These are phyloP conservation scores for Caenorhabditis drosophilae DNA, from an alignment of 2,888 invertebrate species.

Conservation along the genomic window DNA sequence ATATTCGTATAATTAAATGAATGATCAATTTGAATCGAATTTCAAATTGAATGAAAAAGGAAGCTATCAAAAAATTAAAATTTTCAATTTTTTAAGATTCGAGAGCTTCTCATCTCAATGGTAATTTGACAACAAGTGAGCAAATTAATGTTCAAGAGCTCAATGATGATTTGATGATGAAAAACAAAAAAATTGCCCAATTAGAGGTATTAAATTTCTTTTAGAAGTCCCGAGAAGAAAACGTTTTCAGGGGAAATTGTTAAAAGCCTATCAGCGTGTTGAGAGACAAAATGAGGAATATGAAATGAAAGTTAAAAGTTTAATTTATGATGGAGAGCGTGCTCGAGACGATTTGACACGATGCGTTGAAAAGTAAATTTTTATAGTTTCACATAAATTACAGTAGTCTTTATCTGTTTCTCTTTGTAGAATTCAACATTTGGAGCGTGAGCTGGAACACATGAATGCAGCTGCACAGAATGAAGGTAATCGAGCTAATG, in stretches of 20 bases:
- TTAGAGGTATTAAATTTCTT: conserved; percentile 7
- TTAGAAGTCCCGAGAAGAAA: background rate
- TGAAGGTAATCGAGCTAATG: conserved; percentile 15
- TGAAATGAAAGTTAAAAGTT: conserved; percentile 18
- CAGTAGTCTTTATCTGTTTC: background rate
- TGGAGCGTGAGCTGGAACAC: conserved; percentile 23
- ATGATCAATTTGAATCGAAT: no score
- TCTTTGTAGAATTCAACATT: conserved; percentile 8
- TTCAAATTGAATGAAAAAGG: background rate
- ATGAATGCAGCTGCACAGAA: conserved; percentile 12
- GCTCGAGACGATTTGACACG: conserved; percentile 24
- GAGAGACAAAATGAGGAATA: conserved; percentile 31
- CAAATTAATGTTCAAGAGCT: conserved; percentile 27
- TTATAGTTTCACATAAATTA: no score
- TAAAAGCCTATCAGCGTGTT: conserved; percentile 33
- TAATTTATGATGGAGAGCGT: conserved; percentile 26
- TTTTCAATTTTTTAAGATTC: conserved; percentile 31
- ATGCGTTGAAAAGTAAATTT: conserved; percentile 15
- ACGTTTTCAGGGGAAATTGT: conserved; percentile 15
- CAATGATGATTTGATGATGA: conserved; percentile 22
- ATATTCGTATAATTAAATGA: no score
- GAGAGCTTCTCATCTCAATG: conserved; percentile 16
- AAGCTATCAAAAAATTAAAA: no score
- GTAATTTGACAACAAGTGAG: conserved; percentile 15
- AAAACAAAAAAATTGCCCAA: conserved; percentile 23